Evolutionary conservation across 2,888 invertebrate species (phyloP), one percentile per base, ranked within the genome.

Genomic region (Scaptomyza parva): DNA sequence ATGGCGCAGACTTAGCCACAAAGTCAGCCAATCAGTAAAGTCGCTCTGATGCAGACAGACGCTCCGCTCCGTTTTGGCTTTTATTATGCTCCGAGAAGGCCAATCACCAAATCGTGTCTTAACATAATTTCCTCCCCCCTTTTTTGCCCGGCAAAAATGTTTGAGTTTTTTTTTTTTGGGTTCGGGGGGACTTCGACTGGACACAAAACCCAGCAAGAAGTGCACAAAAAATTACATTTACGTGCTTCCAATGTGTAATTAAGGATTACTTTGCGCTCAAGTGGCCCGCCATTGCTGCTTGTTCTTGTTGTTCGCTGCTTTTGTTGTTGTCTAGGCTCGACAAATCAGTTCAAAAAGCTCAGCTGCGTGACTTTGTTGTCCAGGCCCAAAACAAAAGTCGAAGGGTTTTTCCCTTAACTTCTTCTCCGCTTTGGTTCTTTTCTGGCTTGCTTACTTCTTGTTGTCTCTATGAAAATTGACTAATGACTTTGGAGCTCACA

Each of bases 191-290:
- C n/a, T n/a, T n/a, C n/a, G n/a, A n/a, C 62, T 71, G 76, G 64
- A 68, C 76, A 68, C 72, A 68, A 53, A 57, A 12, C 62, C 70
- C 65, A 68, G 48, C 37, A 58, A 69, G 74, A 63, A 86, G 85
- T 69, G 77, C 72, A 85, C 79, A 83, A 83, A 87, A 86, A 87
- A 84, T 84, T 84, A 87, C 87, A 85, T 87, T 85, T 84, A 84
- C 83, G 83, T 84, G 83, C 83, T 82, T 85, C 83, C 83, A 84
- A 84, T 84, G 83, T 84, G 83, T 84, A 84, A 84, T 84, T 84
- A 84, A 84, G 86, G 83, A 84, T 84, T 84, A 84, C 82, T 85
- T 82, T 82, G 85, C 81, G 84, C 86, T 84, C 81, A 78, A 82
- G 86, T 82, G 86, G 75, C 68, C 68, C 51, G 63, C 40, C 55